A percentile compares a stretch with the other conserved stretches of the same genome.
Evolutionary conservation across 2,888 invertebrate species (phyloP).

Genomic region (Ectropis crepuscularia): DNA sequence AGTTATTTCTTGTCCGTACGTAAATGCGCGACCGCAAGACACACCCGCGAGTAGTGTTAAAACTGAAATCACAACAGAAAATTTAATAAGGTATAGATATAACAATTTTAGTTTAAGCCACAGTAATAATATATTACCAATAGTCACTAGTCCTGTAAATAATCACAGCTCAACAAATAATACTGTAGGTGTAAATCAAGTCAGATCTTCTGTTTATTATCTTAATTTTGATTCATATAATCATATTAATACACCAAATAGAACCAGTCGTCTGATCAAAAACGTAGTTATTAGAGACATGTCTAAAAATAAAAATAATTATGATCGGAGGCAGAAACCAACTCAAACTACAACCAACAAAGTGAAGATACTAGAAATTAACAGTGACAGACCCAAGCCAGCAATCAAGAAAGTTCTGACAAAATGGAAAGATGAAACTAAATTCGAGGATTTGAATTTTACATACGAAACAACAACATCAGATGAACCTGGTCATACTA

Average conservation of each 20-base stretch:
- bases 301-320: slow-evolving; percentile 45
- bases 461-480: slow-evolving; percentile 64
- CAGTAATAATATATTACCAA: slow-evolving; percentile 49
- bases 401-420: slow-evolving; percentile 76
- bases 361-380: slow-evolving; percentile 29
- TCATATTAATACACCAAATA: slow-evolving; percentile 29
- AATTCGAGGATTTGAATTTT: slow-evolving; percentile 73
- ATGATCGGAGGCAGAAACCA: slow-evolving; percentile 10
- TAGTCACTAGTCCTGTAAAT: slow-evolving; percentile 53
- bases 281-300: slow-evolving; percentile 35
- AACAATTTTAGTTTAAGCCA: slow-evolving; percentile 49
- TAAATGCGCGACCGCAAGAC: slow-evolving; percentile 72
- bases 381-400: slow-evolving; percentile 56
- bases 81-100: slow-evolving; percentile 74
- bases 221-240: neutral
- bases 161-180: slow-evolving; percentile 25
- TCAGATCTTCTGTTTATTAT: neutral
- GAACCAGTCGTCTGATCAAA: slow-evolving; percentile 47
- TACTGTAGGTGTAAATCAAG: slow-evolving; percentile 3
- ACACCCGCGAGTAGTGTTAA: slow-evolving; percentile 47
- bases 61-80: slow-evolving; percentile 63
- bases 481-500: slow-evolving; percentile 47
- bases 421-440: slow-evolving; percentile 81
- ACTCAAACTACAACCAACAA: slow-evolving; percentile 38
- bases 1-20: slow-evolving; percentile 66